A percentile compares a stretch with the other conserved stretches of the same genome.
Conservation (phyloP, 1,140 invertebrate genomes). For the Drosophila kurseongensis region DNA sequence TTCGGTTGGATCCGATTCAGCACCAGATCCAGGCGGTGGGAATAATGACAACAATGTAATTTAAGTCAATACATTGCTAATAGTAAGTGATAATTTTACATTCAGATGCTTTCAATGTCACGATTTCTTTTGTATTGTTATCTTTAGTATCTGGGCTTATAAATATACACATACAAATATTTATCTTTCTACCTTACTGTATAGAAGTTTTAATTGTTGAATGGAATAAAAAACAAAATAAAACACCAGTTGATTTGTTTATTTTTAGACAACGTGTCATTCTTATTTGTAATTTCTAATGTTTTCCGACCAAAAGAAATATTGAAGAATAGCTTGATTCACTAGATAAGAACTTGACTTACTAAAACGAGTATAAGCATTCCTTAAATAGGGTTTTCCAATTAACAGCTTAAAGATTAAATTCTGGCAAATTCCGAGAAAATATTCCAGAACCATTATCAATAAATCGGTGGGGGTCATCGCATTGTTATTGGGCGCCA, state of each 20-base stretch:
- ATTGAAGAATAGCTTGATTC: too few relatives aligned
- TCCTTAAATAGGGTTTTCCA: too few relatives aligned
- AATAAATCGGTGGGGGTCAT: neutral
- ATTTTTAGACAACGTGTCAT: neutral
- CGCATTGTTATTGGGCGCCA: conserved; percentile 1
- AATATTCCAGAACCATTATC: neutral
- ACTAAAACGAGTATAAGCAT: too few relatives aligned
- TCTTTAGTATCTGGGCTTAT: neutral
- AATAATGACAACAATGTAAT: neutral
- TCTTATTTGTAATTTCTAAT: neutral
- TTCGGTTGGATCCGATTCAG: conserved; percentile 15
- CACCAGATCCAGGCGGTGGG: neutral
- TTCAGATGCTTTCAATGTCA: neutral
- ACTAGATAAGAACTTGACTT: too few relatives aligned
- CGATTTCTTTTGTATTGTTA: neutral
- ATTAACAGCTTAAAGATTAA: too few relatives aligned
- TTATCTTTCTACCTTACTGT: neutral
- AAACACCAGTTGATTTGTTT: neutral
- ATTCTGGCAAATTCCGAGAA: neutral
- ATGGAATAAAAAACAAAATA: neutral
- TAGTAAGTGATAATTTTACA: neutral
- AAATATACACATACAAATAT: neutral
- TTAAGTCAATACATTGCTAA: too few relatives aligned
- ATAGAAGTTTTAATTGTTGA: neutral
- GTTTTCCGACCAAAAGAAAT: too few relatives aligned